A percentile compares a stretch with the other conserved stretches of the same genome.
Evolutionary conservation across 2,888 invertebrate species (phyloP).

Genomic region (Cactoblastis cactorum): DNA sequence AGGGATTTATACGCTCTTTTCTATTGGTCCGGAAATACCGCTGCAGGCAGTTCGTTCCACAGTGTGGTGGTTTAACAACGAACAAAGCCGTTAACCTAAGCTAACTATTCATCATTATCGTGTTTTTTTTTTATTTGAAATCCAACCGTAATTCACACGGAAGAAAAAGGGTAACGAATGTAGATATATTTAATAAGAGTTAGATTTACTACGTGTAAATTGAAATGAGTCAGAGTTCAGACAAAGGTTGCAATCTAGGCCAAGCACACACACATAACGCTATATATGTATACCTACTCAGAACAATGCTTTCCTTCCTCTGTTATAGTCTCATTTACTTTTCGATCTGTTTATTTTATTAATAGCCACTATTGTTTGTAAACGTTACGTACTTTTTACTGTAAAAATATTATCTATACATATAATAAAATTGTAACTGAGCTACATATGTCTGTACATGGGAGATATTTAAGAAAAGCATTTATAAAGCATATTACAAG

Average conservation of each 20-base stretch:
- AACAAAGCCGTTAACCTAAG: too few species aligned
- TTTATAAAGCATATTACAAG: too few species aligned
- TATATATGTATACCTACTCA: not conserved
- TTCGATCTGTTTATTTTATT: constrained; percentile 8
- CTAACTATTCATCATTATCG: too few species aligned
- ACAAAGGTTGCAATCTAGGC: constrained; percentile 6
- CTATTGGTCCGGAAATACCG: too few species aligned
- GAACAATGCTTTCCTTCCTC: constrained; percentile 6
- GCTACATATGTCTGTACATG: not conserved
- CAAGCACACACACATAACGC: not conserved
- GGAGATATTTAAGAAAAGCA: too few species aligned
- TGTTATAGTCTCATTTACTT: constrained; percentile 6
- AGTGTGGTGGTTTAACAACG: too few species aligned
- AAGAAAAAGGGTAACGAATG: too few species aligned
- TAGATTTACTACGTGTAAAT: not conserved
- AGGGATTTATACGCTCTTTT: too few species aligned
- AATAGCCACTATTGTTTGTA: constrained; percentile 2
- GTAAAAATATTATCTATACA: not conserved
- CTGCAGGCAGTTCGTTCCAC: too few species aligned
- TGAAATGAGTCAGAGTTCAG: constrained; percentile 3
- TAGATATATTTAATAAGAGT: not conserved
- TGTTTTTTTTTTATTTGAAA: too few species aligned
- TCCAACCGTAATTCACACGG: too few species aligned
- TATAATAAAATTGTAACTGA: not conserved
- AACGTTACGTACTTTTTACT: not conserved